Conservation (phyloP, 2,797 vertebrate genomes). For the Enteromius viviparus region DNA sequence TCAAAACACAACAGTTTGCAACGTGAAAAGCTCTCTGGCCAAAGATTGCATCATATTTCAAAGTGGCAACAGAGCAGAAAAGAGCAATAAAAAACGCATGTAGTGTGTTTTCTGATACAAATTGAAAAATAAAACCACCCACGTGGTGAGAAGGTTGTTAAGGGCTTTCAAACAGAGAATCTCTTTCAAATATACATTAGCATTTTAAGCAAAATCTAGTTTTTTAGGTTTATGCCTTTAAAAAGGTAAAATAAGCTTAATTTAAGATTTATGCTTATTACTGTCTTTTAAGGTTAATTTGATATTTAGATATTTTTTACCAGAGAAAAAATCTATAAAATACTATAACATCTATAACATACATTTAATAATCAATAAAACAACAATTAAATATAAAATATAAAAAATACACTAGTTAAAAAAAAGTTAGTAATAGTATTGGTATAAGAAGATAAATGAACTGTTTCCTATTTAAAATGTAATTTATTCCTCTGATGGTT, state of each 20-base stretch:
- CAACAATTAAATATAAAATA: not conserved
- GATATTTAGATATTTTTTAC: not conserved
- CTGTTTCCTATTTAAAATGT: not conserved
- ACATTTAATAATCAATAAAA: not conserved
- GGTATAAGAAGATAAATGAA: not conserved
- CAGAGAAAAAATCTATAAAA: not conserved
- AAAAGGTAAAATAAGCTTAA: not conserved
- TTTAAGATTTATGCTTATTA: not conserved
- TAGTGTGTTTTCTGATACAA: not conserved
- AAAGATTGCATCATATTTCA: not conserved
- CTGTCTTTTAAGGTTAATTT: not conserved
- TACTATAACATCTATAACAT: not conserved
- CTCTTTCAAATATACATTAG: not conserved
- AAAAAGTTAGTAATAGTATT: too few relatives aligned
- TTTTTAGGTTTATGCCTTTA: not conserved
- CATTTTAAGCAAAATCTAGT: not conserved
- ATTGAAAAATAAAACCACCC: not conserved
- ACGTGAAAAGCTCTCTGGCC: not conserved
- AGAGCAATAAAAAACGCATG: not conserved
- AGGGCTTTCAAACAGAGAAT: conserved; percentile 1
- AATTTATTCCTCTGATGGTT: not conserved
- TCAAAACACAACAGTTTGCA: conserved; percentile 10
- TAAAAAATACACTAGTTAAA: not conserved
- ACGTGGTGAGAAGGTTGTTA: not conserved
- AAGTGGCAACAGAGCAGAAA: not conserved